These are phyloP conservation scores for Archocentrus centrarchus DNA, from an alignment of 2,113 vertebrate genomes.

Conservation along the genomic window DNA sequence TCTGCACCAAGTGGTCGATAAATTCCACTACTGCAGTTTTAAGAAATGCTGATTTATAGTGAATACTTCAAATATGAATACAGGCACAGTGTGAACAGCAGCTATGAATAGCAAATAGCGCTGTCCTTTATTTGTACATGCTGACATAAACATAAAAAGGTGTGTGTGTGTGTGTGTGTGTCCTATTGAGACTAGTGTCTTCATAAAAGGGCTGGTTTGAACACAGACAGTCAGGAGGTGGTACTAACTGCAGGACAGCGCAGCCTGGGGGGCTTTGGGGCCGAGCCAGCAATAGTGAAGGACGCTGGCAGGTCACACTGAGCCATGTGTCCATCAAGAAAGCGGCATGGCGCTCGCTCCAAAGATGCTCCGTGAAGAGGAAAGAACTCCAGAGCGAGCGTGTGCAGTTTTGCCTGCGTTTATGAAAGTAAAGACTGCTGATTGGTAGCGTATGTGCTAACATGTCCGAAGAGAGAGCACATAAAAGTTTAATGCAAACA, in stretches of 20 bases:
- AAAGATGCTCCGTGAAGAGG: slow-evolving; percentile 20
- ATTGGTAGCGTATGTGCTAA: background rate
- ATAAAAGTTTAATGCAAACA: slow-evolving; percentile 37
- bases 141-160: slow-evolving; percentile 10
- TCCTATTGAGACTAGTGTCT: slow-evolving; percentile 4
- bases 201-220: slow-evolving; percentile 48
- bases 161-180: background rate
- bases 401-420: background rate
- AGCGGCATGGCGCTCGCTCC: slow-evolving; percentile 31
- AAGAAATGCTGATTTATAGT: background rate
- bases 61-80: background rate
- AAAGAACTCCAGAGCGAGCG: background rate
- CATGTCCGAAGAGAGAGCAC: slow-evolving; percentile 13
- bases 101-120: background rate
- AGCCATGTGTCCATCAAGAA: slow-evolving; percentile 55
- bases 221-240: slow-evolving; percentile 49
- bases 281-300: slow-evolving; percentile 56
- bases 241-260: slow-evolving; percentile 36
- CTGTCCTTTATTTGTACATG: slow-evolving; percentile 6
- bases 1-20: background rate
- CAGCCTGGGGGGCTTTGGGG: slow-evolving; percentile 52
- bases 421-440: background rate
- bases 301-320: slow-evolving; percentile 60
- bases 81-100: background rate
- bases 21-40: background rate